Evolutionary conservation across 2,113 vertebrate genomes (phyloP).

Genomic region (Globicephala melas): DNA sequence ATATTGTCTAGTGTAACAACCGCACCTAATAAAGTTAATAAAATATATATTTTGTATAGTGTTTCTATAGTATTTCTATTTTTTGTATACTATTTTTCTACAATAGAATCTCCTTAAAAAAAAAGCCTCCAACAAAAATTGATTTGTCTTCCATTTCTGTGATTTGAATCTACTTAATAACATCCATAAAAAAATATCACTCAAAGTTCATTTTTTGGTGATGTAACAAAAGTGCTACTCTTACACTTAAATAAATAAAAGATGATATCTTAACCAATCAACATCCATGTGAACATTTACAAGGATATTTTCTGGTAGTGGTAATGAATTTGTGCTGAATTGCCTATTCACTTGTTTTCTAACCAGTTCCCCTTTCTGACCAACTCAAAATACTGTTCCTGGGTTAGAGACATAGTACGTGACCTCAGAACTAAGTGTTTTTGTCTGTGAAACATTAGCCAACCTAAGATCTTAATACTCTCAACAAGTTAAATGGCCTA

Average conservation of each 20-base stretch:
- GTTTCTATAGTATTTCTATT: neutral
- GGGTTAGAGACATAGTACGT: neutral
- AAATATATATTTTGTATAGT: neutral
- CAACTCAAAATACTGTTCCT: neutral
- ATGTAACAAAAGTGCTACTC: neutral
- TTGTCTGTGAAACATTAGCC: neutral
- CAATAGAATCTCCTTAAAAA: neutral
- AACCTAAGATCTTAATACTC: neutral
- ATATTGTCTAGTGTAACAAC: neutral
- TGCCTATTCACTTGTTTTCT: neutral
- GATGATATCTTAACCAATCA: neutral
- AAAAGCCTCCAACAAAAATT: neutral
- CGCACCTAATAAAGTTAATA: neutral
- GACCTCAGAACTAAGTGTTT: neutral
- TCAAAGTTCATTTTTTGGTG: neutral
- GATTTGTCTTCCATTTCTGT: constrained; percentile 9
- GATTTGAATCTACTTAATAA: constrained; percentile 15
- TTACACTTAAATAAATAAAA: neutral
- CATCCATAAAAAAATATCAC: neutral
- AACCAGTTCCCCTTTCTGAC: neutral
- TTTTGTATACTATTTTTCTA: neutral
- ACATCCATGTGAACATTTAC: neutral
- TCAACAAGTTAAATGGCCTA: neutral
- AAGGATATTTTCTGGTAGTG: neutral
- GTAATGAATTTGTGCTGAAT: neutral